A percentile compares a stretch with the other conserved stretches of the same genome.
Evolutionary conservation across 2,797 vertebrate species (phyloP).

Genomic region (Phrynocephalus forsythii): DNA sequence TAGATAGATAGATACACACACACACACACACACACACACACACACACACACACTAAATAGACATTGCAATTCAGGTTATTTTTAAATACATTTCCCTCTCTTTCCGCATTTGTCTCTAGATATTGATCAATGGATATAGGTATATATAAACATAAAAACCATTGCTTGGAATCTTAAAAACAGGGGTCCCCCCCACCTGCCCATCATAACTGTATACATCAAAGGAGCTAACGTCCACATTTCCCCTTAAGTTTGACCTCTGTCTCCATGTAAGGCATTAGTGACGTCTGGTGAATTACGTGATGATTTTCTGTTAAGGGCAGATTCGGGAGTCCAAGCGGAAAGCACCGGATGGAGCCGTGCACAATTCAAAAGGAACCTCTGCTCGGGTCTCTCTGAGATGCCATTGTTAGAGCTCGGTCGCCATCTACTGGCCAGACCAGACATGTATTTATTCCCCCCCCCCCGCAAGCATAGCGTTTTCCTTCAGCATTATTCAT

Average conservation of each 20-base stretch:
- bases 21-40: too few relatives aligned
- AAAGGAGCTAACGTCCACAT: slow-evolving; percentile 37
- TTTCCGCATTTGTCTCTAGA: slow-evolving; percentile 11
- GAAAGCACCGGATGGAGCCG: slow-evolving; percentile 27
- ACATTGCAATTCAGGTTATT: slow-evolving; percentile 31
- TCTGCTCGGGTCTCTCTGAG: slow-evolving; percentile 15
- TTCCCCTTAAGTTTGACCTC: slow-evolving; percentile 20
- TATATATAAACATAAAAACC: slow-evolving; percentile 28
- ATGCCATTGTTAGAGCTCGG: slow-evolving; percentile 62
- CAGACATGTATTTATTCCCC: neutral
- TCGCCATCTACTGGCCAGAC: slow-evolving; percentile 75
- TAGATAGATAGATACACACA: too few relatives aligned
- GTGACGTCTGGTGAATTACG: slow-evolving; percentile 65
- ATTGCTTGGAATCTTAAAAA: neutral
- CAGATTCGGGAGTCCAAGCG: slow-evolving; percentile 22
- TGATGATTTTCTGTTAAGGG: slow-evolving; percentile 63
- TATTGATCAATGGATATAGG: slow-evolving; percentile 8
- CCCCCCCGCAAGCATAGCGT: slow-evolving; percentile 37
- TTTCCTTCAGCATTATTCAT: slow-evolving; percentile 8
- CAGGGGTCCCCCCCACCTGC: neutral
- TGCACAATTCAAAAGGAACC: slow-evolving; percentile 14
- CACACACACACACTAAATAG: too few relatives aligned
- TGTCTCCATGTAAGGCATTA: slow-evolving; percentile 65
- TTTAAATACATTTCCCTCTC: slow-evolving; percentile 43
- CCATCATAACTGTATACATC: neutral